Evolutionary conservation across 2,888 invertebrate genomes (phyloP).

Genomic region (Thymelicus lineola): DNA sequence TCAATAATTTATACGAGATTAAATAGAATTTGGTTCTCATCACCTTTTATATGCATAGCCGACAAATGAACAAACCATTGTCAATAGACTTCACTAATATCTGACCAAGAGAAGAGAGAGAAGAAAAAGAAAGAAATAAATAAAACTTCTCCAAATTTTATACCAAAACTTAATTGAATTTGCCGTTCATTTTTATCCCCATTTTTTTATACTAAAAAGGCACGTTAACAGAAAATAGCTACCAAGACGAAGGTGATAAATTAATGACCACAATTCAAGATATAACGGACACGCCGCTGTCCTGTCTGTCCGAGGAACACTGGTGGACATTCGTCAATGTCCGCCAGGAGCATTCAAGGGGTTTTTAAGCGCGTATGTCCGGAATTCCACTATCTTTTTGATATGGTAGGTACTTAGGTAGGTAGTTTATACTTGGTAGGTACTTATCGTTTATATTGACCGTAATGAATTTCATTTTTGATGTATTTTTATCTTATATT

Average conservation of each 20-base stretch:
- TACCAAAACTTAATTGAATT: neutral
- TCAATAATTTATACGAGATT: neutral
- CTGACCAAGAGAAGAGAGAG: no score
- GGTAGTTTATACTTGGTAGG: no score
- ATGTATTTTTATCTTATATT: no score
- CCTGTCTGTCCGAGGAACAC: slow-evolving; percentile 50
- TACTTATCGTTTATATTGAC: neutral
- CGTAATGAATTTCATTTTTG: no score
- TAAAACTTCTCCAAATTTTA: neutral
- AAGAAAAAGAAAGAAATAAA: neutral
- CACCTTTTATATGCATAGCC: no score
- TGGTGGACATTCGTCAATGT: slow-evolving; percentile 75
- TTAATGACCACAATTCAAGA: slow-evolving; percentile 20
- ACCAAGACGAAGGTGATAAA: slow-evolving; percentile 12
- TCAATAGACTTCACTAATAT: no score
- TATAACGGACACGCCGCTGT: slow-evolving; percentile 13
- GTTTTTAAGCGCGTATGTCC: slow-evolving; percentile 67
- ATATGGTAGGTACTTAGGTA: neutral
- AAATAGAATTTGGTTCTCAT: no score
- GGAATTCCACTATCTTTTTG: slow-evolving; percentile 15
- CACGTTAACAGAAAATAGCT: neutral
- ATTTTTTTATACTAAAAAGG: neutral
- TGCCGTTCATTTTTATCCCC: neutral
- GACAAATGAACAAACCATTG: no score
- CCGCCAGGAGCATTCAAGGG: slow-evolving; percentile 72